Evolutionary conservation across 2,797 vertebrate genomes (phyloP).

Genomic region (Cottoperca gobio): DNA sequence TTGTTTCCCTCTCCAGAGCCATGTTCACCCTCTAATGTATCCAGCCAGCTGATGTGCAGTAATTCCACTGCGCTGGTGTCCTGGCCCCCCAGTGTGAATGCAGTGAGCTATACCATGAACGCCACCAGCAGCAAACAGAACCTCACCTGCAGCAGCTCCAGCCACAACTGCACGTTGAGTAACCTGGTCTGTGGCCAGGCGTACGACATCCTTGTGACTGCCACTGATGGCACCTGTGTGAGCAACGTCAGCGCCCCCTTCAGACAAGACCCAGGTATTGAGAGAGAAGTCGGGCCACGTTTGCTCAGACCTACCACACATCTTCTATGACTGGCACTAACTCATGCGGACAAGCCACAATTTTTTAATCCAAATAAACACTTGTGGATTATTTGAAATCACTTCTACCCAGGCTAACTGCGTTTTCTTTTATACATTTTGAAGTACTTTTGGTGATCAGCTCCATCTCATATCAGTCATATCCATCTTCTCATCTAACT

Average conservation of each 20-base stretch:
- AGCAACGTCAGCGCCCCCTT: constrained; percentile 66
- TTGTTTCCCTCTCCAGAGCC: constrained; percentile 61
- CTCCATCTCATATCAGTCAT: too few relatives aligned
- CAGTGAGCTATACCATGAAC: constrained; percentile 56
- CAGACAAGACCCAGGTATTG: constrained; percentile 75
- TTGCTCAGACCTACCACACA: neutral
- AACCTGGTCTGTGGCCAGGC: constrained; percentile 71
- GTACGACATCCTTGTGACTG: constrained; percentile 69
- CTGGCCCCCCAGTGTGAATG: constrained; percentile 64
- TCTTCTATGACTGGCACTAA: neutral
- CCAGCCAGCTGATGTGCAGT: constrained; percentile 64
- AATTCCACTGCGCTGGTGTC: constrained; percentile 44
- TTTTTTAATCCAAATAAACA: too few relatives aligned
- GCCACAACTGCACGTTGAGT: constrained; percentile 66
- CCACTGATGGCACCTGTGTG: constrained; percentile 71
- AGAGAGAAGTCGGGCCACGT: neutral
- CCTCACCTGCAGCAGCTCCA: constrained; percentile 59
- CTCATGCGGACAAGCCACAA: neutral
- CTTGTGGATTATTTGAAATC: too few relatives aligned
- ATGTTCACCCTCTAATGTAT: constrained; percentile 63
- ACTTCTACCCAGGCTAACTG: too few relatives aligned
- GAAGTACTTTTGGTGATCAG: too few relatives aligned
- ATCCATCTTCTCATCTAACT: too few relatives aligned
- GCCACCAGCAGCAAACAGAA: constrained; percentile 50
- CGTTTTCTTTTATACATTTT: too few relatives aligned